Conservation (phyloP, 2,888 invertebrate species). For the Synanthedon andrenaeformis region DNA sequence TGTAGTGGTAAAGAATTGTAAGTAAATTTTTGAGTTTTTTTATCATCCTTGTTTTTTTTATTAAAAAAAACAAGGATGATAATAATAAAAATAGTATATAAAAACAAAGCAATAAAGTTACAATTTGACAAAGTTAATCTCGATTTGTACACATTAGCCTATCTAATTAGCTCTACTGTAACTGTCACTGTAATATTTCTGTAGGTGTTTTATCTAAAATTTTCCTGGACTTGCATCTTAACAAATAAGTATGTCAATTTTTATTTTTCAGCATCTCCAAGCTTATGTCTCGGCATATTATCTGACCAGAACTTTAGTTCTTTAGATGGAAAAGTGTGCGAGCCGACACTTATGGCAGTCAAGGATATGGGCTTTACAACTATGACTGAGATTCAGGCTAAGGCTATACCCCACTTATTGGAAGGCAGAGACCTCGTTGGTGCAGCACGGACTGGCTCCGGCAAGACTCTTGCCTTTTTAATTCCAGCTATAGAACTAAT, state of each 20-base stretch:
- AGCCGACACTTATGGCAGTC: slow-evolving; percentile 85
- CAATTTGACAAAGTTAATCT: too few relatives aligned
- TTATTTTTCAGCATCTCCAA: slow-evolving; percentile 74
- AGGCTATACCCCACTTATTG: slow-evolving; percentile 88
- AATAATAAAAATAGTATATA: too few relatives aligned
- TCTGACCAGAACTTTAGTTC: slow-evolving; percentile 72
- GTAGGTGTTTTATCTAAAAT: neutral
- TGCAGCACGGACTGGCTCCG: slow-evolving; percentile 95
- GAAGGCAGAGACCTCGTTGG: slow-evolving; percentile 95
- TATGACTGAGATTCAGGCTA: slow-evolving; percentile 96
- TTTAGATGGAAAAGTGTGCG: slow-evolving; percentile 78
- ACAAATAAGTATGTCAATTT: neutral
- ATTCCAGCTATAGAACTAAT: slow-evolving; percentile 96
- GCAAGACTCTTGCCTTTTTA: slow-evolving; percentile 95
- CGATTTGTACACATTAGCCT: too few relatives aligned
- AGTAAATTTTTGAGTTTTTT: neutral
- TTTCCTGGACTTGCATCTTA: neutral
- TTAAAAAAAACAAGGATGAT: too few relatives aligned
- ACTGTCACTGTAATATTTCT: neutral
- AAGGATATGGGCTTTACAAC: slow-evolving; percentile 92
- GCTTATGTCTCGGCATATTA: slow-evolving; percentile 70
- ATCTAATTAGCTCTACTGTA: neutral
- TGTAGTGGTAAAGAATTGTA: too few relatives aligned
- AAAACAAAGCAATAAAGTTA: too few relatives aligned
- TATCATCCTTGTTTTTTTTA: too few relatives aligned